Evolutionary conservation across 2,888 invertebrate genomes (phyloP).

Genomic region (Parascotia fuliginaria): DNA sequence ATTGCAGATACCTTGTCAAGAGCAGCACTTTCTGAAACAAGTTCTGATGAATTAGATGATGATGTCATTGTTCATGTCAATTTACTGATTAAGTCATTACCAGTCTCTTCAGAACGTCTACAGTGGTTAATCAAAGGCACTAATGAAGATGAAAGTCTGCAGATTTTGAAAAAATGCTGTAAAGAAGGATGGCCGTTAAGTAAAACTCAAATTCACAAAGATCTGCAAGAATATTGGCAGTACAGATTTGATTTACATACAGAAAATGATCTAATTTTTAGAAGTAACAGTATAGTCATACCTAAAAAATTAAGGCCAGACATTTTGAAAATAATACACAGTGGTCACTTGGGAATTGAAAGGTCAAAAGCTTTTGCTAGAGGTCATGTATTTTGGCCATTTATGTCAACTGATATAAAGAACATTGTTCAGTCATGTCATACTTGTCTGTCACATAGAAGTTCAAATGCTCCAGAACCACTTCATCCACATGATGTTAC

Average conservation of each 20-base stretch:
- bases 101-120: no score
- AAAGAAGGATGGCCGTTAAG: not conserved
- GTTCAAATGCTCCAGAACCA: conserved; percentile 9
- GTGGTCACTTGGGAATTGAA: conserved; percentile 28
- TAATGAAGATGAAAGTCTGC: not conserved
- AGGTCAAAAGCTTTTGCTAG: conserved; percentile 32
- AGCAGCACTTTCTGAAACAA: conserved; percentile 25
- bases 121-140: no score
- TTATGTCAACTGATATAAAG: conserved; percentile 7
- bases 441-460: conserved; percentile 5
- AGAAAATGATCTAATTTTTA: not conserved
- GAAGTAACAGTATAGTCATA: conserved; percentile 18
- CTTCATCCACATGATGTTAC: not conserved
- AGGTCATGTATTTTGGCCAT: conserved; percentile 12
- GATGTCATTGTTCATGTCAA: not conserved
- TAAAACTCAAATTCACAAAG: not conserved
- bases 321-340: conserved; percentile 29
- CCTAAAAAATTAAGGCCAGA: conserved; percentile 22
- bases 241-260: not conserved
- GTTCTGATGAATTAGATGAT: conserved; percentile 20
- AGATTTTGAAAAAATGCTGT: not conserved
- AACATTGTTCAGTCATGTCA: conserved; percentile 10
- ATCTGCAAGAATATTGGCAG: not conserved
- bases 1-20: conserved; percentile 33
- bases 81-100: no score